These are phyloP conservation scores for Epirrita christyi DNA, from an alignment of 2,888 invertebrate species.

Conservation along the genomic window DNA sequence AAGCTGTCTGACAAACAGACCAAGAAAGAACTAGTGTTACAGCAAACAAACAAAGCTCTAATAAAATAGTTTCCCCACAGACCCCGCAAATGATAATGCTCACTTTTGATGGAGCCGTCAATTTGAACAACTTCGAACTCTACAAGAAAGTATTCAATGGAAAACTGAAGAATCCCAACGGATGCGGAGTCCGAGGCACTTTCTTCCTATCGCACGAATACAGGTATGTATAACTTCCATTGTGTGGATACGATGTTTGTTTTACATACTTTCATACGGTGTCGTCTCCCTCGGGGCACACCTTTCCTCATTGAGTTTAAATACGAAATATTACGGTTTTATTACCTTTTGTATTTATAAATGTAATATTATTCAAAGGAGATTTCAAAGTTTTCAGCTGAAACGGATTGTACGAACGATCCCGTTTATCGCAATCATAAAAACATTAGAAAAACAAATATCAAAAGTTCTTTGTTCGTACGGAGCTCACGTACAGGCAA, in stretches of 20 bases:
- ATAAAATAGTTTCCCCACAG: slow-evolving; percentile 72
- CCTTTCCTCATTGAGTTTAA: slow-evolving; percentile 37
- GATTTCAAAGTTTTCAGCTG: slow-evolving; percentile 32
- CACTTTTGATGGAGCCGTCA: slow-evolving; percentile 97
- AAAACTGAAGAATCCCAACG: slow-evolving; percentile 94
- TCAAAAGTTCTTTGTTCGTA: slow-evolving; percentile 39
- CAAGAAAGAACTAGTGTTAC: too few relatives aligned
- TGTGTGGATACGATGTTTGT: slow-evolving; percentile 30
- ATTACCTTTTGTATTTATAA: slow-evolving; percentile 33
- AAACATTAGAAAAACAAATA: slow-evolving; percentile 44
- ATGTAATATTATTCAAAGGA: slow-evolving; percentile 28
- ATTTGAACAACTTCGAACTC: slow-evolving; percentile 95
- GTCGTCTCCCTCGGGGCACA: slow-evolving; percentile 33
- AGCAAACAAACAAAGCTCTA: neutral
- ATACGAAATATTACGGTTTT: slow-evolving; percentile 37
- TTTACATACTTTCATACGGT: slow-evolving; percentile 23
- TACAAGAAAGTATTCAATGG: slow-evolving; percentile 94
- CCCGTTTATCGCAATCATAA: slow-evolving; percentile 43
- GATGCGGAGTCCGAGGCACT: slow-evolving; percentile 94
- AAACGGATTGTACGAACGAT: slow-evolving; percentile 38
- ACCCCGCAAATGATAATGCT: slow-evolving; percentile 96
- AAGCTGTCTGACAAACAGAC: too few relatives aligned
- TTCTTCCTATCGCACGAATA: slow-evolving; percentile 97
- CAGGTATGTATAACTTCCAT: slow-evolving; percentile 76
- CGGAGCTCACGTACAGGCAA: slow-evolving; percentile 39